Percentiles rank a stretch among this genome's conserved stretches.
These are phyloP conservation scores for Anneissia japonica DNA, from an alignment of 35 echinoderm and acorn worm species.

Conservation along the genomic window DNA sequence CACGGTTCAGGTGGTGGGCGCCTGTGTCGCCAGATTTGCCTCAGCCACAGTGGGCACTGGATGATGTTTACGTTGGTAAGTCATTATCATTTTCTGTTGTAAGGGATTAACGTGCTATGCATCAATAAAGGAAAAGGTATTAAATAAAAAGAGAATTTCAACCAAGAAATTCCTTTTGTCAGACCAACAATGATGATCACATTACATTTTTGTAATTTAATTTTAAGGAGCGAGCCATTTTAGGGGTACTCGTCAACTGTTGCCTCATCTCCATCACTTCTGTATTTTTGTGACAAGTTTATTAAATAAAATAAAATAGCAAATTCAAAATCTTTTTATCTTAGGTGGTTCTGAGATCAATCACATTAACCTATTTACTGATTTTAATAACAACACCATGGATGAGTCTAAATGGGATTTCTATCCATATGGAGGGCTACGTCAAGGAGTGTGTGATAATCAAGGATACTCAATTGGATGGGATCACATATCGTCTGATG, in stretches of 20 bases:
- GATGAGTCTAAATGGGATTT: constrained; percentile 61
- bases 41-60: constrained; percentile 81
- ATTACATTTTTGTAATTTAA: too few relatives aligned
- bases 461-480: constrained; percentile 57
- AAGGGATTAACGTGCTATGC: too few relatives aligned
- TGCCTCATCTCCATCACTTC: too few relatives aligned
- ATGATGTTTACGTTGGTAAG: constrained; percentile 76
- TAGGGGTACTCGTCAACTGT: too few relatives aligned
- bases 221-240: too few relatives aligned
- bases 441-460: constrained; percentile 43
- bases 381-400: constrained; percentile 42
- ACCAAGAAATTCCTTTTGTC: too few relatives aligned
- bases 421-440: constrained; percentile 50
- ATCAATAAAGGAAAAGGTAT: too few relatives aligned
- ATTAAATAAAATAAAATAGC: too few relatives aligned
- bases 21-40: constrained; percentile 13
- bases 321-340: too few relatives aligned
- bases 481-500: constrained; percentile 33
- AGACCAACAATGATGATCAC: too few relatives aligned
- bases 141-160: too few relatives aligned
- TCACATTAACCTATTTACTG: constrained; percentile 34
- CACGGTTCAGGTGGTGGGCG: constrained; percentile 82
- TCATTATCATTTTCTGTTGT: not conserved
- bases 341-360: constrained; percentile 95
- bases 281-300: too few relatives aligned